These are phyloP conservation scores for Drosophila stalkeri DNA, from an alignment of 2,888 invertebrate genomes.

Conservation along the genomic window DNA sequence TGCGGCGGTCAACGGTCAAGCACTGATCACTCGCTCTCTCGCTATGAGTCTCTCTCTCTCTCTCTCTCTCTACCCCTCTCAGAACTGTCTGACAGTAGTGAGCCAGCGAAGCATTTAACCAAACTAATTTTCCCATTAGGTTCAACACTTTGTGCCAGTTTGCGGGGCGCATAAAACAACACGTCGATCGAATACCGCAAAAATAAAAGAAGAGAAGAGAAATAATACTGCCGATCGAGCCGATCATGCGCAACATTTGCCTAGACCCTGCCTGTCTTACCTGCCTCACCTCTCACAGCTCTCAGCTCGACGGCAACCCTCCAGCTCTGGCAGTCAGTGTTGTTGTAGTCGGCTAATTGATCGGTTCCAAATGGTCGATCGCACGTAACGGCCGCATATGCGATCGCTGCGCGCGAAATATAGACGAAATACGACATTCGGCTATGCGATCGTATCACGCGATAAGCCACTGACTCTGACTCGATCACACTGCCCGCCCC, in stretches of 20 bases:
- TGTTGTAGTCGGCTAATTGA: conserved; percentile 83
- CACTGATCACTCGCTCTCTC: conserved; percentile 17
- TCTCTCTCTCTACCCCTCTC: conserved; percentile 3
- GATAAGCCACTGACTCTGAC: conserved; percentile 73
- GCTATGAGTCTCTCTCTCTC: background rate
- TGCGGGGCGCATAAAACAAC: conserved; percentile 51
- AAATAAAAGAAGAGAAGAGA: conserved; percentile 2
- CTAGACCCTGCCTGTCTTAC: conserved; percentile 36
- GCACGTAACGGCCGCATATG: conserved; percentile 75
- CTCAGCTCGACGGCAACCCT: background rate
- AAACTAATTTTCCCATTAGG: conserved; percentile 77
- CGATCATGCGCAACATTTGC: conserved; percentile 61
- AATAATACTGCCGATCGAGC: conserved; percentile 17
- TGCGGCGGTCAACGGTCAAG: conserved; percentile 52
- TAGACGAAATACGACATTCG: conserved; percentile 77
- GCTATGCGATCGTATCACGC: conserved; percentile 83
- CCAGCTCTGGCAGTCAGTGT: conserved; percentile 16
- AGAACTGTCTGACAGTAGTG: conserved; percentile 28
- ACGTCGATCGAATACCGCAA: conserved; percentile 53
- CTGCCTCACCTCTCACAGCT: background rate
- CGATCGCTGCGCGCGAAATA: conserved; percentile 55
- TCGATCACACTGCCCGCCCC: conserved; percentile 5
- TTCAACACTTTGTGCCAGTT: conserved; percentile 68
- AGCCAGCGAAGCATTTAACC: conserved; percentile 71
- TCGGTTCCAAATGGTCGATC: conserved; percentile 85